These are phyloP conservation scores for Hylia prasina DNA, from an alignment of 2,113 vertebrate genomes.

Conservation along the genomic window DNA sequence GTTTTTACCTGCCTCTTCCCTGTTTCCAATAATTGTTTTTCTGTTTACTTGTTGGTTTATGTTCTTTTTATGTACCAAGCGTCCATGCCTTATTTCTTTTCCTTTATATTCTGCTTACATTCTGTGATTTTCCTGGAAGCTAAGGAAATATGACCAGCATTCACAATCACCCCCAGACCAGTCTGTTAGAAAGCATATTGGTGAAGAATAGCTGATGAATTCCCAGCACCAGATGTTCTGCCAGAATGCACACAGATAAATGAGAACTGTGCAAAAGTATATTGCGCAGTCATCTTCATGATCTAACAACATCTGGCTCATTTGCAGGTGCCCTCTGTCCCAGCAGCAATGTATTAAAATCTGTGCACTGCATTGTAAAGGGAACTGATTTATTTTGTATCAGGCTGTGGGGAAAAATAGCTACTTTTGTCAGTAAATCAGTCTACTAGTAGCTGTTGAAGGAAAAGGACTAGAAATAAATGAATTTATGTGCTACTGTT, in stretches of 20 bases:
- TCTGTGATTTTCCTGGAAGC: not conserved
- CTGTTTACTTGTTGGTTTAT: not conserved
- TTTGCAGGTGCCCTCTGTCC: slow-evolving; percentile 14
- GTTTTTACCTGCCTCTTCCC: not conserved
- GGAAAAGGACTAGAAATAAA: not conserved
- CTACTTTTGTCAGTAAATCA: not conserved
- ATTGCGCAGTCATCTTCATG: not conserved
- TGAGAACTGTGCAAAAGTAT: not conserved
- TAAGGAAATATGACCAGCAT: not conserved
- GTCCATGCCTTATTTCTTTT: not conserved
- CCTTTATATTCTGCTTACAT: not conserved
- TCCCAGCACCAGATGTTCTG: slow-evolving; percentile 48
- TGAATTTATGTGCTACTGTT: not conserved
- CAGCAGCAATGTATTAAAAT: not conserved
- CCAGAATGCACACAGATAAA: slow-evolving; percentile 2
- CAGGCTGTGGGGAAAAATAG: not conserved
- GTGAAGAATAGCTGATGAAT: slow-evolving; percentile 31
- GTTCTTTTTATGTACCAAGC: not conserved
- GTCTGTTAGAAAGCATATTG: slow-evolving; percentile 5
- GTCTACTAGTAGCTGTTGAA: not conserved
- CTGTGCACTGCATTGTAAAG: not conserved
- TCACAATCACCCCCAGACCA: not conserved
- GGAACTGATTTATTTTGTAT: not conserved
- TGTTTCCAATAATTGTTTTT: not conserved
- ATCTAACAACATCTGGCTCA: not conserved